phyloP scores from a whole-genome alignment of 1,140 invertebrate species.

The Drosophila athabasca region DNA sequence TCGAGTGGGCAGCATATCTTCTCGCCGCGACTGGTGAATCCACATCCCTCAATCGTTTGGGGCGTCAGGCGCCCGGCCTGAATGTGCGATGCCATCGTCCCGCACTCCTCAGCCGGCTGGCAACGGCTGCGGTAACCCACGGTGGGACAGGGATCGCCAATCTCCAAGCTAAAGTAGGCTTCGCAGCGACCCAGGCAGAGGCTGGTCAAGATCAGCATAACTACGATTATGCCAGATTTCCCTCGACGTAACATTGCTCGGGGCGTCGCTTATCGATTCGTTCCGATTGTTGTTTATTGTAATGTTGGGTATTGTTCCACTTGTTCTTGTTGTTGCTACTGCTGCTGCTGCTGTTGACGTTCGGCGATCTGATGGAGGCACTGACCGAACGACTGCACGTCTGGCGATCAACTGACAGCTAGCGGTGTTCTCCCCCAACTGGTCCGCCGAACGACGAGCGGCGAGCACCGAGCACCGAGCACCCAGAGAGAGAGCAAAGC shows the following conservation, averaged over 20 bases:
- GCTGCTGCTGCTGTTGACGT: not conserved
- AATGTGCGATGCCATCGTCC: constrained; percentile 32
- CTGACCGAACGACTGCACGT: constrained; percentile 32
- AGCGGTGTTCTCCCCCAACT: constrained; percentile 1
- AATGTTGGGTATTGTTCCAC: not conserved
- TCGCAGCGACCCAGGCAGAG: constrained; percentile 26
- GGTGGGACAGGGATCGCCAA: constrained; percentile 64
- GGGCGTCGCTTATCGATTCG: constrained; percentile 10
- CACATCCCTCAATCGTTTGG: constrained; percentile 43
- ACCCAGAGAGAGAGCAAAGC: too few relatives aligned
- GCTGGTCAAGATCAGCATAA: constrained; percentile 38
- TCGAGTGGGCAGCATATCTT: constrained; percentile 68
- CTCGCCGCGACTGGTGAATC: constrained; percentile 51
- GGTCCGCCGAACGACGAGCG: too few relatives aligned
- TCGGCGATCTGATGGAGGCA: not conserved
- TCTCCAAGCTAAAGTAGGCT: constrained; percentile 60
- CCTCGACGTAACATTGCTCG: constrained; percentile 43
- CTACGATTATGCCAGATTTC: not conserved
- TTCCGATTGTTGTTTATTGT: not conserved
- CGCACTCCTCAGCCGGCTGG: constrained; percentile 44
- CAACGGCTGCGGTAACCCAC: constrained; percentile 53
- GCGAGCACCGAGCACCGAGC: too few relatives aligned
- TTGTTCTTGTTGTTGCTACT: constrained; percentile 1
- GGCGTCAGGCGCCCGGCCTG: constrained; percentile 13
- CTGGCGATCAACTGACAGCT: constrained; percentile 39